phyloP scores from a whole-genome alignment of 64 coral and sea anemone species.

The Pocillopora damicornis region DNA sequence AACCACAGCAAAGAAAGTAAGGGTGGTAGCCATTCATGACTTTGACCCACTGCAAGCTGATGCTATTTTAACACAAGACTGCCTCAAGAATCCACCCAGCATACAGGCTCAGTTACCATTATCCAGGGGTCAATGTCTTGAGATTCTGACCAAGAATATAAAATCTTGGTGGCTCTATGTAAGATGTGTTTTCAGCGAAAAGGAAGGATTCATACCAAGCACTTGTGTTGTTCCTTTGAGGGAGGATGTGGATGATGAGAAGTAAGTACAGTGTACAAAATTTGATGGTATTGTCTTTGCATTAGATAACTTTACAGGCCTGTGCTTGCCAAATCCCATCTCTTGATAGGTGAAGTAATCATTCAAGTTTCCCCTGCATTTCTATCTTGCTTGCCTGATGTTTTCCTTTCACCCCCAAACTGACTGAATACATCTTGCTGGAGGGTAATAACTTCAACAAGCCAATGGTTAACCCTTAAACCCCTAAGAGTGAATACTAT shows the following conservation, averaged over 20 bases:
- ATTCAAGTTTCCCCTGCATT: too few relatives aligned
- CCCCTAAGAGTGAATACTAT: too few relatives aligned
- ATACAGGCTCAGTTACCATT: conserved; percentile 34
- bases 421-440: too few relatives aligned
- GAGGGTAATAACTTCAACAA: too few relatives aligned
- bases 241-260: conserved; percentile 30
- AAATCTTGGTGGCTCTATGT: conserved; percentile 56
- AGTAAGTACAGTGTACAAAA: conserved; percentile 8
- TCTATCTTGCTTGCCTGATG: too few relatives aligned
- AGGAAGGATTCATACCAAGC: conserved; percentile 64
- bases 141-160: conserved; percentile 38
- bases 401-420: too few relatives aligned
- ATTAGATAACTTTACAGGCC: too few relatives aligned
- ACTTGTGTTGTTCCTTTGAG: conserved; percentile 39
- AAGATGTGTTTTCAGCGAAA: conserved; percentile 10
- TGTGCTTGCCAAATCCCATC: too few relatives aligned
- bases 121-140: conserved; percentile 42
- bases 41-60: conserved; percentile 18
- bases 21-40: conserved; percentile 7
- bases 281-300: too few relatives aligned
- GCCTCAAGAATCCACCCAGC: conserved; percentile 20
- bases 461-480: too few relatives aligned
- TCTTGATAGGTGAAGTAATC: too few relatives aligned
- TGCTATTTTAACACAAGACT: conserved; percentile 17
- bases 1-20: not conserved